phyloP scores from a whole-genome alignment of 2,113 vertebrate species.

The Hippocampus guttulatus region DNA sequence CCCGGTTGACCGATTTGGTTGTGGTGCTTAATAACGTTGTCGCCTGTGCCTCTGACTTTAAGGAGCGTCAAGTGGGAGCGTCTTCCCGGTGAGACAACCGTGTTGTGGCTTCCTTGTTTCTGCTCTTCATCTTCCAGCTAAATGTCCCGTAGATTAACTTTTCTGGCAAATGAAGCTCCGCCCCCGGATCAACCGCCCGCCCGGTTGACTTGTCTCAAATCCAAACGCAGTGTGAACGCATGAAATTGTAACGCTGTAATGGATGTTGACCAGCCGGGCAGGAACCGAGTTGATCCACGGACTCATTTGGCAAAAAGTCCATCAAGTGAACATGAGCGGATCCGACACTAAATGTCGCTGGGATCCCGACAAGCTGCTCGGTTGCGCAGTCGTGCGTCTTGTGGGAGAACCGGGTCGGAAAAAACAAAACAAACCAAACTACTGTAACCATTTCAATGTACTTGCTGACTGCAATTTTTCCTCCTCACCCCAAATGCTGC shows the following conservation, averaged over 20 bases:
- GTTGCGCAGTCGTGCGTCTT: too few relatives aligned
- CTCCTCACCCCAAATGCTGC: too few relatives aligned
- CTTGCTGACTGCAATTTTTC: not conserved
- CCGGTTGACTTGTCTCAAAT: conserved; percentile 7
- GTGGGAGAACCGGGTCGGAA: too few relatives aligned
- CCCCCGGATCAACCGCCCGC: conserved; percentile 28
- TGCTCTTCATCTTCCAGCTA: not conserved
- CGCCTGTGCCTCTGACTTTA: conserved; percentile 54
- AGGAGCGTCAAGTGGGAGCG: conserved; percentile 63
- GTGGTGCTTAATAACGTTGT: conserved; percentile 47
- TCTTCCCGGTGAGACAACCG: conserved; percentile 68
- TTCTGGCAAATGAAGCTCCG: conserved; percentile 39
- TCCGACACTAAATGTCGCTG: conserved; percentile 41
- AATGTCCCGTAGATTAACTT: conserved; percentile 25
- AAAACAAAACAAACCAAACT: not conserved
- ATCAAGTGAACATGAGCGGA: conserved; percentile 25
- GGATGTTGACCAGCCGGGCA: too few relatives aligned
- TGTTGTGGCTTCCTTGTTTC: conserved; percentile 42
- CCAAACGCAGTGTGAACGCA: not conserved
- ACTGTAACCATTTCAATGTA: not conserved
- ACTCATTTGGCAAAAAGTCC: conserved; percentile 47
- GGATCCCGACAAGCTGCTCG: conserved; percentile 12
- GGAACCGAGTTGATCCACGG: conserved; percentile 42
- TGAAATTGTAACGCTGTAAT: too few relatives aligned
- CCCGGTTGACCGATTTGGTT: not conserved